Evolutionary conservation across 2,113 vertebrate species (phyloP), one percentile per base, ranked within the genome.

Genomic region (Corydoras maculifer): DNA sequence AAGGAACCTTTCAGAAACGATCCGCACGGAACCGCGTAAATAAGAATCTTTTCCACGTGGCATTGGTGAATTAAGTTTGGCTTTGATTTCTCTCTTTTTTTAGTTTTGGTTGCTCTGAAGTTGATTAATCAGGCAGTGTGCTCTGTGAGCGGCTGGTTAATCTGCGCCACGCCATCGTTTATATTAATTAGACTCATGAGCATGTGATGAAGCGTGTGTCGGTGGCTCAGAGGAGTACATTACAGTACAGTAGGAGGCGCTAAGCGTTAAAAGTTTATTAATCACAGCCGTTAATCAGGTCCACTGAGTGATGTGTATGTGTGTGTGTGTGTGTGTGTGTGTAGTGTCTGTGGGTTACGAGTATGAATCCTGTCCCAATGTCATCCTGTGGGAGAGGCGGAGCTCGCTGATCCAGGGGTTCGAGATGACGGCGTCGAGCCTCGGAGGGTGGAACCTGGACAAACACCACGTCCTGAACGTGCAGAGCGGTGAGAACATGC

Each of bases 301-400:
- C 35, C 35, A 5, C 35, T 8, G 35, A 43, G 35, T 43, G 35
- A 43, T 25, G 35, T 43, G 35, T 65, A 48, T 65, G 49, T 71
- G 43, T 86, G 66, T 69, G 61, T n/a, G 55, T 60, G 35, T 60
- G 62, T 70, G 68, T 58, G 50, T 70, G 49, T 60, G 31, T 57
- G 54, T 88, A 93, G 92, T 94, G 74, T 91, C 92, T 2, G 91
- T 94, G 60, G 92, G 92, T 76, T 94, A 93, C 75, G 92, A 94
- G 83, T 93, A 93, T 72, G 92, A 94, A 80, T 87, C 83, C 7
- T 94, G 92, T 78, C 88, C 91, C 68, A 88, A 91, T 78, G 86
- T 93, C 77, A 83, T 93, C 81, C 85, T 93, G 63, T 93, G 91
- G 91, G 92, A 94, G 83, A 90, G 90, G 83, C 91, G 91, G 79